These are phyloP conservation scores for Pantherophis vulpinus DNA, from an alignment of 2,797 vertebrate genomes.

Conservation along the genomic window DNA sequence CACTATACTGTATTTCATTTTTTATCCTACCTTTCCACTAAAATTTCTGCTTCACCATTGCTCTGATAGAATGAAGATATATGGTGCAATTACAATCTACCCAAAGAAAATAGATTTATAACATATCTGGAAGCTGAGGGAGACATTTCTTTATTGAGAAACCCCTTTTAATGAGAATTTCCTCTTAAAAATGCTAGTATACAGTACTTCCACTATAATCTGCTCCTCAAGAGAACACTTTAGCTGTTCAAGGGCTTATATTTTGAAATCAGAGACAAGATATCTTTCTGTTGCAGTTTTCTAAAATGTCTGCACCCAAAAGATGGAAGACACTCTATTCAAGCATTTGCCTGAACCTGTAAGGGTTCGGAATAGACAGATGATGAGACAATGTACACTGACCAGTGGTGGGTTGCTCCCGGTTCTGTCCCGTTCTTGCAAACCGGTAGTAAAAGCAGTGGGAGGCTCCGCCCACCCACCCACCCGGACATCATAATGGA, in stretches of 20 bases:
- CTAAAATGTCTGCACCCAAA: not conserved
- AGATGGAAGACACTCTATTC: not conserved
- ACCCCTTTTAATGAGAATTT: not conserved
- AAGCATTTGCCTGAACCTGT: not conserved
- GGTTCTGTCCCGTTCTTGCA: too few relatives aligned
- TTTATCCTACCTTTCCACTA: not conserved
- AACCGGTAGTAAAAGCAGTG: too few relatives aligned
- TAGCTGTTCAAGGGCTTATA: not conserved
- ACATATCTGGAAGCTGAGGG: not conserved
- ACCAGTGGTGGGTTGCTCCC: not conserved
- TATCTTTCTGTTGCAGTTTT: not conserved
- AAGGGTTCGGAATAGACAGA: not conserved
- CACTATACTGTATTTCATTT: not conserved
- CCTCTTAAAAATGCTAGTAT: not conserved
- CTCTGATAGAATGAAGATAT: not conserved
- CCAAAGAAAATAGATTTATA: not conserved
- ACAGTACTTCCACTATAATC: not conserved
- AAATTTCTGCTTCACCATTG: not conserved
- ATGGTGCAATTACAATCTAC: not conserved
- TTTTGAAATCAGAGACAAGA: not conserved
- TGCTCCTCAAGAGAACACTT: not conserved
- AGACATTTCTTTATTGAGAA: not conserved
- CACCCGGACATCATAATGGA: too few relatives aligned
- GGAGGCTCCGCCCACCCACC: too few relatives aligned
- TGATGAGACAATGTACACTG: not conserved